These are phyloP conservation scores for Phalanger gymnotis DNA, from an alignment of 2,797 vertebrate genomes.

Conservation along the genomic window DNA sequence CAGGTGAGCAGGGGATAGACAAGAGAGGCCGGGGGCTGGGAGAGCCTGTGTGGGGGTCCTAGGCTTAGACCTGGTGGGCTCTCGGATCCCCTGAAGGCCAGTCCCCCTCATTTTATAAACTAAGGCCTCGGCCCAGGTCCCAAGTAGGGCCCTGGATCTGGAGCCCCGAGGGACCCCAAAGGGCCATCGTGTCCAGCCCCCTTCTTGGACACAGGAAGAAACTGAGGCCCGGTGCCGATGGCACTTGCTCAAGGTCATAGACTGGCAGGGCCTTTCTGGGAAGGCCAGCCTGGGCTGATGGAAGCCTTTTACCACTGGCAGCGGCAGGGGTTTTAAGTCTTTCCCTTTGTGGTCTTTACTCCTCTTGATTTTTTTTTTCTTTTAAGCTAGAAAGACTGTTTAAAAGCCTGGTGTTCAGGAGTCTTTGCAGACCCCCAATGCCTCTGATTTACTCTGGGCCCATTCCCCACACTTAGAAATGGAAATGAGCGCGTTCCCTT, in stretches of 20 bases:
- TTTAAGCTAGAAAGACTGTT: neutral
- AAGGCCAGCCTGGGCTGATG: neutral
- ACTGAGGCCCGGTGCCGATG: no score
- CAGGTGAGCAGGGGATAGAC: no score
- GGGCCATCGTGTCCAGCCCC: accelerated
- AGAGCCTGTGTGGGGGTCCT: neutral
- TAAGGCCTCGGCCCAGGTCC: no score
- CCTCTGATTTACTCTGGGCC: slow-evolving; percentile 11
- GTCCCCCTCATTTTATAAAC: slow-evolving; percentile 20
- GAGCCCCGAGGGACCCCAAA: accelerated
- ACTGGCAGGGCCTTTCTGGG: neutral
- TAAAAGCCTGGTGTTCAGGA: slow-evolving; percentile 53
- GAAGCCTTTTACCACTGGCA: neutral
- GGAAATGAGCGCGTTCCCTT: slow-evolving; percentile 1
- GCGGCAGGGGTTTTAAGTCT: neutral
- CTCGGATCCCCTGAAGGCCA: slow-evolving; percentile 71
- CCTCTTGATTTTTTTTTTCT: neutral
- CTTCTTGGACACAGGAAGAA: neutral
- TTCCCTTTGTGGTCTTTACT: neutral
- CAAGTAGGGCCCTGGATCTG: neutral
- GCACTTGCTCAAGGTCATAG: no score
- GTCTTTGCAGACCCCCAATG: slow-evolving; percentile 44
- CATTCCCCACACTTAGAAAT: slow-evolving; percentile 14
- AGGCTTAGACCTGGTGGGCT: slow-evolving; percentile 42
- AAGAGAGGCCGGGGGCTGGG: no score